Evolutionary conservation across 2,113 vertebrate species (phyloP), one percentile per base, ranked within the genome.

Genomic region (Gadus chalcogrammus): DNA sequence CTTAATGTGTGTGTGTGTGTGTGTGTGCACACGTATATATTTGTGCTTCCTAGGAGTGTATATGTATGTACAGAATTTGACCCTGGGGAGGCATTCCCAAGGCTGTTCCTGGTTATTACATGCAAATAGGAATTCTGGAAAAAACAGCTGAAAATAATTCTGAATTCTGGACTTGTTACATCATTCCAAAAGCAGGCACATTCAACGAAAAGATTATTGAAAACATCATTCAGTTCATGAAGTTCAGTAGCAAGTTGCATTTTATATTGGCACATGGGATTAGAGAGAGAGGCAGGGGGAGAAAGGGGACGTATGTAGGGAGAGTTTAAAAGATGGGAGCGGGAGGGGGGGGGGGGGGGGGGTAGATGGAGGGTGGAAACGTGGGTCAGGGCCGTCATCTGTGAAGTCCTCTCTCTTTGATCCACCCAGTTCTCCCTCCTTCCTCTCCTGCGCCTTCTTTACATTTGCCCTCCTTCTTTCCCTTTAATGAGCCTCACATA

Each of bases 351-450:
- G n/a, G n/a, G n/a, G n/a, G 12, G 28, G n/a, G 0, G 17, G 16
- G 35, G 18, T 7, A 65, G 9, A 28, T 16, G 15, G 31, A 27
- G 27, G 27, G 63, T 15, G 65, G 72, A 64, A 58, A 17, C 55
- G 55, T 12, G 18, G 60, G 60, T 61, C 60, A 61, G 60, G 11
- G 60, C 55, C 55, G 60, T 61, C 60, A 61, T 61, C 60, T 61
- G 60, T 20, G n/a, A 61, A 20, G 60, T 61, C 60, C 11, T 61
- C 60, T 2, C 18, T 61, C n/a, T n/a, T 60, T 61, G 17, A 61
- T 20, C 18, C 60, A 24, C 60, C 55, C 17, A 16, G 9, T n/a
- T 58, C 55, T 58, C 17, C 17, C 17, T n/a, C 17, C 55, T 16
- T n/a, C 13, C 55, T 58, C 16, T 58, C 15, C n/a, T 5, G 9